phyloP scores from a whole-genome alignment of 2,888 invertebrate genomes.

The Caenorhabditis panamensis region DNA sequence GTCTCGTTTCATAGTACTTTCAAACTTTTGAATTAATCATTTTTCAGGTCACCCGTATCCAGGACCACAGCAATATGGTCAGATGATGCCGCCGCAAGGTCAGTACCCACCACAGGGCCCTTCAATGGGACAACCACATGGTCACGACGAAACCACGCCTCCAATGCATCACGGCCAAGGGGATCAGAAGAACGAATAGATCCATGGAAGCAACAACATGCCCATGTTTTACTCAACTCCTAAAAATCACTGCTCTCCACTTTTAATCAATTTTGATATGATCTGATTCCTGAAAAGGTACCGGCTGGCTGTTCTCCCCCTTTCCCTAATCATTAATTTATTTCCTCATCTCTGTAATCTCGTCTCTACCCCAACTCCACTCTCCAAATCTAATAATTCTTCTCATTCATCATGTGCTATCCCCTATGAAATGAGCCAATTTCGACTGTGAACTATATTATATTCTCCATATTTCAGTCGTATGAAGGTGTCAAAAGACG shows the following conservation, averaged over 20 bases:
- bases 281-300: conserved; percentile 22
- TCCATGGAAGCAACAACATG: neutral
- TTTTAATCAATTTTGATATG: conserved; percentile 22
- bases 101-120: conserved; percentile 56
- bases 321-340: conserved; percentile 24
- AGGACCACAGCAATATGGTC: conserved; percentile 59
- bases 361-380: neutral
- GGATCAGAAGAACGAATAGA: conserved; percentile 46
- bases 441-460: too few species aligned
- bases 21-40: too few species aligned
- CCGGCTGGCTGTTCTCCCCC: conserved; percentile 14
- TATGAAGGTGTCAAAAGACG: neutral
- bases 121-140: conserved; percentile 55
- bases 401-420: neutral
- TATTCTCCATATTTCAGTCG: neutral
- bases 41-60: conserved; percentile 50
- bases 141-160: conserved; percentile 64
- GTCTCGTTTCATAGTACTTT: too few species aligned
- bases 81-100: conserved; percentile 51
- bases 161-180: conserved; percentile 74
- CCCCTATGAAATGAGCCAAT: neutral
- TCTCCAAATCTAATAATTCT: conserved; percentile 1
- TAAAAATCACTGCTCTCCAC: neutral
- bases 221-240: conserved; percentile 22
- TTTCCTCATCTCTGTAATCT: conserved; percentile 7